Conservation (phyloP, 2,797 vertebrate species). For the Danionella dracula region DNA sequence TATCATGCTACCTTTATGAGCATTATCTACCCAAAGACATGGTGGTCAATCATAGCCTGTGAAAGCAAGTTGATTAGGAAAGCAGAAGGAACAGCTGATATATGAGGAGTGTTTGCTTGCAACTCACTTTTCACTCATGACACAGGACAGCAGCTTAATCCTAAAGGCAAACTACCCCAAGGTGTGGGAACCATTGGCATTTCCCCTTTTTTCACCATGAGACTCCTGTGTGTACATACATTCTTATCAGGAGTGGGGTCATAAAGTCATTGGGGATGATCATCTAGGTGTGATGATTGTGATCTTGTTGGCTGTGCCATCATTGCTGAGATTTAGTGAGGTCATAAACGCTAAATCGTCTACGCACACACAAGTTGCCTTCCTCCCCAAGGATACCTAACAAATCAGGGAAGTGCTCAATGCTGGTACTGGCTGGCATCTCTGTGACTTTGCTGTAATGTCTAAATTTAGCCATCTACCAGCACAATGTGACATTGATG, state of each 20-base stretch:
- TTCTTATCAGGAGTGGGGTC: slow-evolving; percentile 77
- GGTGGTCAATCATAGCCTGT: slow-evolving; percentile 49
- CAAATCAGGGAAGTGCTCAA: too few relatives aligned
- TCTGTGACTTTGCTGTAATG: background rate
- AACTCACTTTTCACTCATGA: slow-evolving; percentile 57
- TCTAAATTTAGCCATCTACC: slow-evolving; percentile 37
- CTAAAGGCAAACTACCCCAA: slow-evolving; percentile 72
- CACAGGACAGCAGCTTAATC: slow-evolving; percentile 74
- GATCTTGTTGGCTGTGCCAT: slow-evolving; percentile 72
- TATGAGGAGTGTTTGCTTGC: slow-evolving; percentile 44
- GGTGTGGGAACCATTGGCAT: slow-evolving; percentile 84
- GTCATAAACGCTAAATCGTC: slow-evolving; percentile 72
- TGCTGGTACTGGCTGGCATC: background rate
- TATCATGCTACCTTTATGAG: slow-evolving; percentile 59
- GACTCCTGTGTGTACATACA: slow-evolving; percentile 69
- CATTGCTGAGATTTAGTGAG: slow-evolving; percentile 70
- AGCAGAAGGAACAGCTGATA: slow-evolving; percentile 47
- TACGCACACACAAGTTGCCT: background rate
- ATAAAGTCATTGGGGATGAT: slow-evolving; percentile 83
- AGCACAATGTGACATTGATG: slow-evolving; percentile 17
- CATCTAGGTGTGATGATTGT: slow-evolving; percentile 69
- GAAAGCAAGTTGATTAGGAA: slow-evolving; percentile 52
- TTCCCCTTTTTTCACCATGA: slow-evolving; percentile 72
- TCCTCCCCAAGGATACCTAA: too few relatives aligned
- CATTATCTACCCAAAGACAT: slow-evolving; percentile 51